Evolutionary conservation across 2,113 vertebrate genomes (phyloP), one percentile per base, ranked within the genome.

Genomic region (Panurus biarmicus): DNA sequence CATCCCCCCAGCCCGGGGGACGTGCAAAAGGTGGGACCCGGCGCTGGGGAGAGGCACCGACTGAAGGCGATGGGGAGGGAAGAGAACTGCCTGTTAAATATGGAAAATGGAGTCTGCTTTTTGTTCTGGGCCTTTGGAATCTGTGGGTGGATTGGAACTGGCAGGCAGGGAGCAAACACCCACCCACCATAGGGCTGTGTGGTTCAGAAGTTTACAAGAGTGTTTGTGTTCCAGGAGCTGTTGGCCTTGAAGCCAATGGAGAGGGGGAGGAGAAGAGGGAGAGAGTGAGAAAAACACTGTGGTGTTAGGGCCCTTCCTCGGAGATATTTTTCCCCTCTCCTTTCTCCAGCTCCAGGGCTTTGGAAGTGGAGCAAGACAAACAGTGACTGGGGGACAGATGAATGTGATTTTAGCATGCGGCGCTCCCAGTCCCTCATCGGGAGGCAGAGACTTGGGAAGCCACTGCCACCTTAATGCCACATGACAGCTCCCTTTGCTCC

Each of bases 151-250:
- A 97, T 94, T 93, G 76, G 89, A 96, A 86, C 80, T 97, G 96
- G 94, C 95, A 97, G 93, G 95, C 95, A 95, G 95, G 94, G 95
- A 96, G 94, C 94, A 95, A 97, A 97, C 96, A 96, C 96, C 96
- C 95, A 96, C 97, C 96, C 94, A 95, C 94, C 91, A 90, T 67
- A 96, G 96, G 95, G 96, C 91, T 96, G 94, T 95, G 95, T 88
- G 94, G 96, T 97, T 97, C 97, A 97, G 95, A 96, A 97, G 97
- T 97, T 97, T 97, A 95, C 93, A 96, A 94, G 96, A 96, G 88
- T 92, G 92, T 97, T 96, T 97, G 96, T 96, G 95, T 96, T 97
- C 93, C 91, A 95, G 95, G 92, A 94, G 94, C 90, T 95, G 85
- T 92, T 96, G 95, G 96, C 94, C 95, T 95, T 95, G 96, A 94